phyloP scores from a whole-genome alignment of 2,888 invertebrate species.

The Microplitis manilae region DNA sequence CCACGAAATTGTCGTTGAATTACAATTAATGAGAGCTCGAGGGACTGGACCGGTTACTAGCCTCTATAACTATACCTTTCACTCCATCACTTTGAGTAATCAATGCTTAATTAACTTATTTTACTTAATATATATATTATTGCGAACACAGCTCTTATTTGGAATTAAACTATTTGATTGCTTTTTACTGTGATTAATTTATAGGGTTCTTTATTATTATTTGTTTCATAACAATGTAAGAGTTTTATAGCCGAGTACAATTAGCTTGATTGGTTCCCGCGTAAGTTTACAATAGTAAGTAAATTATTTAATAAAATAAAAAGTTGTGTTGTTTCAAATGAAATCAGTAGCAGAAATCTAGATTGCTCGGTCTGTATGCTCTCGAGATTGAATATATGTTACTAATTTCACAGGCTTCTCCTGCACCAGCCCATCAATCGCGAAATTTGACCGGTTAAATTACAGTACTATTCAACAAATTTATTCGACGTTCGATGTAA shows the following conservation, averaged over 20 bases:
- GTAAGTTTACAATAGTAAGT: not conserved
- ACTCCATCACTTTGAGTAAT: not conserved
- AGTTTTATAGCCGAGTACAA: not conserved
- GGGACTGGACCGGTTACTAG: not conserved
- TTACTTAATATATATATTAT: not conserved
- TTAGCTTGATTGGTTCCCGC: not conserved
- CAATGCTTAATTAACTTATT: not conserved
- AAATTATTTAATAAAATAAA: not conserved
- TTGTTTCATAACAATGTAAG: not conserved
- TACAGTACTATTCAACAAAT: not conserved
- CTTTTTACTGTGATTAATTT: no score
- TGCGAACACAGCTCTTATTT: not conserved
- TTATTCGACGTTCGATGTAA: not conserved
- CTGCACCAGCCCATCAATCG: not conserved
- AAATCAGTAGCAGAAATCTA: not conserved
- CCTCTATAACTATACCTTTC: not conserved
- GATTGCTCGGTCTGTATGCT: not conserved
- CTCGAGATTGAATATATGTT: not conserved
- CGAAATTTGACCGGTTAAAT: not conserved
- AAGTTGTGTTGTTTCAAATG: not conserved
- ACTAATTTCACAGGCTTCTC: not conserved
- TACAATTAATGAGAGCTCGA: constrained; percentile 14
- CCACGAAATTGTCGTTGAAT: constrained; percentile 23
- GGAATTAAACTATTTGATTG: no score
- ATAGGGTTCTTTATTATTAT: no score